Base-by-base conservation (phyloP, 2,888 invertebrate genomes). In the Nasonia oneida region DNA sequence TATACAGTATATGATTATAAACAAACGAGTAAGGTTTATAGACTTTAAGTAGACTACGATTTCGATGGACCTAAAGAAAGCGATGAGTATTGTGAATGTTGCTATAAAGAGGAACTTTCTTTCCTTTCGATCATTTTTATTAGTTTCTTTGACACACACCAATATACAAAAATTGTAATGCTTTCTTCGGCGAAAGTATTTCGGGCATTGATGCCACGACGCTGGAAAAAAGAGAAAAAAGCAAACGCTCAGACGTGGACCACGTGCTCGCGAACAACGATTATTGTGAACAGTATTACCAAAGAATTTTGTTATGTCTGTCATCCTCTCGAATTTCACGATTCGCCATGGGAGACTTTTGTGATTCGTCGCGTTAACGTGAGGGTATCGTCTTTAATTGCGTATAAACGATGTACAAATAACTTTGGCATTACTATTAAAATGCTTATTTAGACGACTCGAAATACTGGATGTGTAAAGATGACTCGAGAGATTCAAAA, bases 51-150 rank as follows among this genome's bases (percentile, higher is more conserved):
- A 89, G 88, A 85, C 29, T 89, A 89, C 88, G 86, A 89, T 89
- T 89, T 89, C 88, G 89, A 89, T 88, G 90, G 90, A 91, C 90
- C 90, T 90, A 90, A 90, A 89, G 70, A 88, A 89, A 89, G 89
- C 87, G 88, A 89, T 89, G 87, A 85, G 83, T 87, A 86, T 87
- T 86, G 81, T 86, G 57, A 85, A 86, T 86, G 83, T 85, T 86
- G 83, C 85, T 79, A 81, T 73, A 83, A 53, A 75, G 33, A 64
- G 23, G 61, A 64, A n/a, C 15, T 74, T 50, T 76, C 18, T 84
- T 78, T 71, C 71, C 23, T 74, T 57, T 33, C 2, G 50, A 53
- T 75, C 79, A 37, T 61, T 71, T 77, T 50, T 77, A 64, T 42
- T 10, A 79, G 70, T 57, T 79, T 81, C 42, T 10, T 73, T 83